Conservation (phyloP, 2,797 vertebrate genomes). For the Pteronotus mesoamericanus region DNA sequence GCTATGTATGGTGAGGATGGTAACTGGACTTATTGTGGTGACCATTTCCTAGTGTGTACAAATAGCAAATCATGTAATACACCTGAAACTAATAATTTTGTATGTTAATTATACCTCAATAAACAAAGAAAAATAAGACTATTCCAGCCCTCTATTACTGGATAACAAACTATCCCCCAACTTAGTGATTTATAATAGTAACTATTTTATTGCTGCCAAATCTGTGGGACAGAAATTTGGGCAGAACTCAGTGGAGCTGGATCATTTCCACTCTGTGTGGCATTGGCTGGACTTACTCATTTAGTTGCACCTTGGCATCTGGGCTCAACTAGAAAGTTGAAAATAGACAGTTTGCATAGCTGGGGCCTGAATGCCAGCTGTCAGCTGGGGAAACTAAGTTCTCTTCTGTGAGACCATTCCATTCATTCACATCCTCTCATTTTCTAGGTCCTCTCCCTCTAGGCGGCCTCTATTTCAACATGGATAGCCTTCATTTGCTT, state of each 20-base stretch:
- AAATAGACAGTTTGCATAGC: neutral
- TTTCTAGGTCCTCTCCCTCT: neutral
- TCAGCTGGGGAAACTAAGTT: neutral
- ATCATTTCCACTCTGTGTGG: neutral
- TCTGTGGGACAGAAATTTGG: neutral
- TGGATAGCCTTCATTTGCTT: neutral
- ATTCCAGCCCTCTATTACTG: neutral
- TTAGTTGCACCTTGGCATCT: neutral
- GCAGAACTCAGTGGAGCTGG: neutral
- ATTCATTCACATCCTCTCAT: neutral
- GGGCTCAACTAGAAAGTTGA: neutral
- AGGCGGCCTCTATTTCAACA: neutral
- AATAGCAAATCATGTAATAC: neutral
- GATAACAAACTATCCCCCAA: neutral
- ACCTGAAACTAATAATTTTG: neutral
- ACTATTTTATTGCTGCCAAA: neutral
- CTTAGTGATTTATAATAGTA: neutral
- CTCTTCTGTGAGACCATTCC: neutral
- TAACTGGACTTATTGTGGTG: neutral
- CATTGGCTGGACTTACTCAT: neutral
- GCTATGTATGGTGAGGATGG: neutral
- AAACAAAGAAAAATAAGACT: neutral
- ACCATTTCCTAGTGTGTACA: neutral
- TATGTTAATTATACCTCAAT: neutral
- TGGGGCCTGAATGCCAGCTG: neutral